phyloP scores from a whole-genome alignment of 2,888 invertebrate genomes.

The Camptogramma bilineatum region DNA sequence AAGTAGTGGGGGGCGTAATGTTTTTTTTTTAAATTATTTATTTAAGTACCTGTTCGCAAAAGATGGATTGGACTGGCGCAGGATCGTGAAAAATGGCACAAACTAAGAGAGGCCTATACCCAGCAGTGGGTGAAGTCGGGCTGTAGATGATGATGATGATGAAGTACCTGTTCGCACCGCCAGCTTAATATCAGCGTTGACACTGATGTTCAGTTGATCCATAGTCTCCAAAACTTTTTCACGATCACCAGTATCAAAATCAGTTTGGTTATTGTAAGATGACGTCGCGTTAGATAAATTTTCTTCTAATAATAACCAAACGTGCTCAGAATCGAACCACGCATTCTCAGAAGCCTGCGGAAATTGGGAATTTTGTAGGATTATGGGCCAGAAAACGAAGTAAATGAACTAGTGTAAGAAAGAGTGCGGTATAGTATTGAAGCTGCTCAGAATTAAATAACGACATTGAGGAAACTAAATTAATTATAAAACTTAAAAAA shows the following conservation, averaged over 20 bases:
- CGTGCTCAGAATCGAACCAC: conserved; percentile 54
- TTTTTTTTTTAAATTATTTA: too few species aligned
- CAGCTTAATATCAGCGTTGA: conserved; percentile 60
- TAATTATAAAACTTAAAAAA: too few species aligned
- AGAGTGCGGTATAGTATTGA: too few species aligned
- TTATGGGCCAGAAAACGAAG: background rate
- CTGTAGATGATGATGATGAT: background rate
- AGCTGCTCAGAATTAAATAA: too few species aligned
- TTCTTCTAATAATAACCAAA: conserved; percentile 61
- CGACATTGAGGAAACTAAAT: too few species aligned
- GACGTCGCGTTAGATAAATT: conserved; percentile 6
- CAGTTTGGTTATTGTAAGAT: background rate
- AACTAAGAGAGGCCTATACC: too few species aligned
- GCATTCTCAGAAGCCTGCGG: conserved; percentile 64
- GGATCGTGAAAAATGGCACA: too few species aligned
- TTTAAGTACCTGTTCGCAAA: too few species aligned
- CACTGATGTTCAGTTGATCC: conserved; percentile 55
- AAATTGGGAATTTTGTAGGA: background rate
- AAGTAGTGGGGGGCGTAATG: too few species aligned
- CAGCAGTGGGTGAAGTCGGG: too few species aligned
- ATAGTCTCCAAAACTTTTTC: conserved; percentile 35
- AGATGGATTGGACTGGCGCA: too few species aligned
- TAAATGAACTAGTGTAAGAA: too few species aligned
- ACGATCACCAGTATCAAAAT: background rate
- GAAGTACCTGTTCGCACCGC: conserved; percentile 43